Base-by-base conservation (phyloP, 2,797 vertebrate genomes). In the Novumbra hubbsi region DNA sequence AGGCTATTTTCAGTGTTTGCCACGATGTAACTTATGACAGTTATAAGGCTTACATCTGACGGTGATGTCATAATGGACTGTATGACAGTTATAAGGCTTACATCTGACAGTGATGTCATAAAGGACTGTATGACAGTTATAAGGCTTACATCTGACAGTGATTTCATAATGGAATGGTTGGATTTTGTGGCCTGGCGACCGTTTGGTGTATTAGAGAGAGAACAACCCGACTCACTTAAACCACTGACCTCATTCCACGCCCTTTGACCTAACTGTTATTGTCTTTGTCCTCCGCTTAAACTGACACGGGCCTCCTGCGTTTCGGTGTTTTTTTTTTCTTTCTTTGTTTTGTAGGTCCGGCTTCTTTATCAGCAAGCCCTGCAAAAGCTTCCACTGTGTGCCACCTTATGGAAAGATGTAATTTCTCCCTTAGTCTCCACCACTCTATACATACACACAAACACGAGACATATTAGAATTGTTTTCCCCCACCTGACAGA, bases 391-490 rank as follows among this genome's bases (percentile, higher is more conserved):
- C 96, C 96, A 66, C 95, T 98, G 85, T 97, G 95, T 89, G 96
- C 96, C 86, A 92, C 93, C 88, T 95, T 98, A 78, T 98, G 97
- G 97, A 98, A 95, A 96, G 94, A 98, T 97, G 97, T 99, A 98
- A 98, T 94, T 90, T 3, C 92, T 85, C 82, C 91, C 62, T 70
- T 34, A 45, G 62, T 16, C 27, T 32, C 21, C 30, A 38, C 14
- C 70, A 72, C 15, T 16, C 3, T 89, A 76, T 38, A 70, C 66
- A 69, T 41, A 17, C 57, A 70, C 63, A 67, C 49, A 71, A 41
- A 63, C 52, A 16, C 50, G 62, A 21, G n/a, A 55, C 0, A 87
- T 90, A n/a, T 90, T 87, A 24, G 1, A 57, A 52, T 65, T 3
- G 48, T 62, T 60, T 57, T 76, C 21, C 41, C 41, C 14, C 28